phyloP scores from a whole-genome alignment of 92 coral and sea anemone species.

The Actinostola sp. region DNA sequence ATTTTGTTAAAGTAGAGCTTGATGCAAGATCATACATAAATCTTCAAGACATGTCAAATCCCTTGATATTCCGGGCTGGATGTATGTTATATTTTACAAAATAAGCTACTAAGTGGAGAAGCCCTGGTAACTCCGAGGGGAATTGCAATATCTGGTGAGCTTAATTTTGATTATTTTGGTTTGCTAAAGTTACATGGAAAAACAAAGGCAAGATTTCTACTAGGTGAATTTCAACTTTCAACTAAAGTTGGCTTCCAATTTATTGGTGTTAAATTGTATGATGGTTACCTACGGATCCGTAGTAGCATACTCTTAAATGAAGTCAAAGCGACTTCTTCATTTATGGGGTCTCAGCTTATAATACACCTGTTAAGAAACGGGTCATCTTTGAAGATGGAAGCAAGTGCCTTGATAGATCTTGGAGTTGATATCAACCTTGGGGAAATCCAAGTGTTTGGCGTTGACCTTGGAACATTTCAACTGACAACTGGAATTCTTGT shows the following conservation, averaged over 20 bases:
- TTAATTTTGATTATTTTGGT: slow-evolving; percentile 40
- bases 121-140: slow-evolving; percentile 29
- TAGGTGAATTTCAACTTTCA: slow-evolving; percentile 39
- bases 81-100: slow-evolving; percentile 18
- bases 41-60: slow-evolving; percentile 39
- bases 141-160: slow-evolving; percentile 35
- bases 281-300: slow-evolving; percentile 34
- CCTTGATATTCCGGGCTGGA: slow-evolving; percentile 33
- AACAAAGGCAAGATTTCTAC: slow-evolving; percentile 26
- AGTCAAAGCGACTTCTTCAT: slow-evolving; percentile 44
- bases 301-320: slow-evolving; percentile 15
- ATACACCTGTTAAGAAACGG: slow-evolving; percentile 40
- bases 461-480: slow-evolving; percentile 44
- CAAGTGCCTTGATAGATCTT: slow-evolving; percentile 28
- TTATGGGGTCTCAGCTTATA: slow-evolving; percentile 55
- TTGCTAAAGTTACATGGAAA: slow-evolving; percentile 37
- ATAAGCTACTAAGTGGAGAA: slow-evolving; percentile 35
- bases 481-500: slow-evolving; percentile 46
- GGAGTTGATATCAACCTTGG: slow-evolving; percentile 44
- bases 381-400: slow-evolving; percentile 36
- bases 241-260: slow-evolving; percentile 32
- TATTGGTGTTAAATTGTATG: slow-evolving; percentile 27
- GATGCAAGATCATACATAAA: slow-evolving; percentile 39
- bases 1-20: slow-evolving; percentile 27
- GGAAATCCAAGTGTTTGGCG: slow-evolving; percentile 36